Evolutionary conservation across 2,797 vertebrate species (phyloP).

Genomic region (Sebastolobus alascanus): DNA sequence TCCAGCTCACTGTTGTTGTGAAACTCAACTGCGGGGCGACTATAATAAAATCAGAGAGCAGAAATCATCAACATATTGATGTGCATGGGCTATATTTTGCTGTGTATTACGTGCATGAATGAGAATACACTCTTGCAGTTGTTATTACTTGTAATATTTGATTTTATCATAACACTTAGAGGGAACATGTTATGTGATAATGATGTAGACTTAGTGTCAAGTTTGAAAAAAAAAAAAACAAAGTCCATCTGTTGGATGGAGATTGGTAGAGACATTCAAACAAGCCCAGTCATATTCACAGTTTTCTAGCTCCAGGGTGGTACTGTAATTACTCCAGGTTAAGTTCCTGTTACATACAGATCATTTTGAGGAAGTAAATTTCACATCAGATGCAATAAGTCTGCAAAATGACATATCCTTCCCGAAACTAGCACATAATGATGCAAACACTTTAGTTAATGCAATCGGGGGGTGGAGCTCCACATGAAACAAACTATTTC

Average conservation of each 20-base stretch:
- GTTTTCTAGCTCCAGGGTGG: neutral
- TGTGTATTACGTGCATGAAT: conserved; percentile 66
- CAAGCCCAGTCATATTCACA: neutral
- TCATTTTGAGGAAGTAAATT: neutral
- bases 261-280: neutral
- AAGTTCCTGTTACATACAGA: neutral
- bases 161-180: neutral
- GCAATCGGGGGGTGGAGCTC: neutral
- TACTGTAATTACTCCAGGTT: neutral
- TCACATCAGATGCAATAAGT: neutral
- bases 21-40: neutral
- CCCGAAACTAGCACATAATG: neutral
- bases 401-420: neutral
- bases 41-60: conserved; percentile 30
- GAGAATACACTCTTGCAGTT: conserved; percentile 9
- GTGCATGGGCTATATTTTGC: conserved; percentile 65
- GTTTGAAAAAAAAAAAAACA: neutral
- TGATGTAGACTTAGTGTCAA: neutral
- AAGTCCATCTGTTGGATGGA: neutral
- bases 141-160: neutral
- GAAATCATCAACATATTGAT: conserved; percentile 6
- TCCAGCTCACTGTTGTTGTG: neutral
- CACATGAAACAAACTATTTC: neutral
- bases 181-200: neutral
- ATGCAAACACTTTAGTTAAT: neutral